Evolutionary conservation across 2,888 invertebrate species (phyloP).

Genomic region (Cheilosia urbana): DNA sequence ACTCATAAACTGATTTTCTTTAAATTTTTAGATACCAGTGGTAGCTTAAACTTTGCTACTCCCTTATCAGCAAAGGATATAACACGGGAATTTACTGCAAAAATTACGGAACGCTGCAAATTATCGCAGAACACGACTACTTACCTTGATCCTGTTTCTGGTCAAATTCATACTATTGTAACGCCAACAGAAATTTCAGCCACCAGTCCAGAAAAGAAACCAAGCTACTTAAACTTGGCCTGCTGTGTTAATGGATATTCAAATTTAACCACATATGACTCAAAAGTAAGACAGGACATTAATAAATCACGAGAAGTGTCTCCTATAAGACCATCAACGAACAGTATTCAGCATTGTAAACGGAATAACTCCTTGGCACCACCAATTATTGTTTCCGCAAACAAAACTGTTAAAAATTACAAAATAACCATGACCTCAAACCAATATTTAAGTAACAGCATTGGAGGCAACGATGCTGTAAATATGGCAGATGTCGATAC

Average conservation of each 20-base stretch:
- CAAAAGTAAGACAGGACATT: constrained; percentile 90
- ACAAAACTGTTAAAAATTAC: constrained; percentile 31
- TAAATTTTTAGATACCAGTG: constrained; percentile 84
- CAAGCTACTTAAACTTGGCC: constrained; percentile 94
- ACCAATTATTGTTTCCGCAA: constrained; percentile 79
- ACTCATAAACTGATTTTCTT: not conserved
- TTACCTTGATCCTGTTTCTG: constrained; percentile 79
- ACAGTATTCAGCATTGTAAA: constrained; percentile 84
- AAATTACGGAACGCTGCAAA: constrained; percentile 85
- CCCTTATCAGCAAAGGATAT: constrained; percentile 86
- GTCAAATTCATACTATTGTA: constrained; percentile 81
- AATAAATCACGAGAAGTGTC: constrained; percentile 90
- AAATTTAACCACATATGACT: constrained; percentile 93
- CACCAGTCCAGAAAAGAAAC: constrained; percentile 87
- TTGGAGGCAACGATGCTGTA: constrained; percentile 54
- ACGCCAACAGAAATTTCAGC: constrained; percentile 76
- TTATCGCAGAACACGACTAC: constrained; percentile 79
- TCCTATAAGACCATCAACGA: constrained; percentile 86
- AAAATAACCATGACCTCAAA: constrained; percentile 59
- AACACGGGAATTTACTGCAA: constrained; percentile 87
- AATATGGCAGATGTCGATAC: constrained; percentile 79
- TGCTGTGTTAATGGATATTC: constrained; percentile 96
- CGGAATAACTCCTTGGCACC: constrained; percentile 86
- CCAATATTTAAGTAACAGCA: constrained; percentile 76
- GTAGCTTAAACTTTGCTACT: constrained; percentile 87